A percentile compares a stretch with the other conserved stretches of the same genome.
phyloP scores from a whole-genome alignment of 2,888 invertebrate species.

The Scaptomyza flava region DNA sequence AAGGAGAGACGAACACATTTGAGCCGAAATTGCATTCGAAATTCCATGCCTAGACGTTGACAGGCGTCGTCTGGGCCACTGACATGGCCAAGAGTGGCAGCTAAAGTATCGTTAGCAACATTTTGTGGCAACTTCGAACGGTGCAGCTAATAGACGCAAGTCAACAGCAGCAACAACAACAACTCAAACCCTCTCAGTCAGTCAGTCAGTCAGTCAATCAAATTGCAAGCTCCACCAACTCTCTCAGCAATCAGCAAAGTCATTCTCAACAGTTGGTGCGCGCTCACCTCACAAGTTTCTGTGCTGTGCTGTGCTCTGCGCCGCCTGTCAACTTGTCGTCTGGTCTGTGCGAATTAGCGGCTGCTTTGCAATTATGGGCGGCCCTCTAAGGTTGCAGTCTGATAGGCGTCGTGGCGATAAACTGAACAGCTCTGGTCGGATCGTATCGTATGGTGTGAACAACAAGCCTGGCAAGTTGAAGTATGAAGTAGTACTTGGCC shows the following conservation, averaged over 20 bases:
- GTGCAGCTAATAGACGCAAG: conserved; percentile 46
- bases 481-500: conserved; percentile 15
- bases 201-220: conserved; percentile 48
- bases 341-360: conserved; percentile 68
- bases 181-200: neutral
- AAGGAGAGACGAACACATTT: conserved; percentile 8
- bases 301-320: neutral
- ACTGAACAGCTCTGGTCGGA: conserved; percentile 1
- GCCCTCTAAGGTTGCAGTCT: conserved; percentile 10
- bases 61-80: conserved; percentile 67
- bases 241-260: conserved; percentile 60
- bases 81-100: conserved; percentile 50
- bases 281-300: conserved; percentile 17
- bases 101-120: conserved; percentile 62
- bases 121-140: conserved; percentile 53
- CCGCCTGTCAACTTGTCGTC: conserved; percentile 75
- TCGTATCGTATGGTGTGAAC: neutral
- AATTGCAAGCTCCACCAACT: conserved; percentile 35
- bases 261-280: conserved; percentile 57
- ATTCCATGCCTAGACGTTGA: conserved; percentile 70
- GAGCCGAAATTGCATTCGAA: conserved; percentile 62
- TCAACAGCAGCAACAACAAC: neutral
- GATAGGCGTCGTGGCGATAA: conserved; percentile 19
- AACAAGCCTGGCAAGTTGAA: conserved; percentile 17
- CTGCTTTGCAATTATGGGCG: conserved; percentile 55